A percentile compares a stretch with the other conserved stretches of the same genome.
These are phyloP conservation scores for Oenanthe melanoleuca DNA, from an alignment of 2,113 vertebrate species.

Conservation along the genomic window DNA sequence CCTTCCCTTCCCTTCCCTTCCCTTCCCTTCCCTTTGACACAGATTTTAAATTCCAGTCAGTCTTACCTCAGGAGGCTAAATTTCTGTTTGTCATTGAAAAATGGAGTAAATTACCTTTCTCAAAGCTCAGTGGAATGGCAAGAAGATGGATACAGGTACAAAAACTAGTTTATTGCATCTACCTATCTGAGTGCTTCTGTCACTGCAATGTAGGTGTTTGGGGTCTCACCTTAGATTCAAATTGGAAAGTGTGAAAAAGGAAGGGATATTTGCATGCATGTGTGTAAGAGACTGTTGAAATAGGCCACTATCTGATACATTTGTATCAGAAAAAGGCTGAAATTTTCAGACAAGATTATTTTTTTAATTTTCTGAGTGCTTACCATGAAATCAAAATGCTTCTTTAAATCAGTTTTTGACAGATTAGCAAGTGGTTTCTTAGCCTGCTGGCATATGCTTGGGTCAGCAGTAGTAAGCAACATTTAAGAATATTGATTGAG, in stretches of 20 bases:
- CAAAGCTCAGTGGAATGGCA: neutral
- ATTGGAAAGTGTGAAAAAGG: neutral
- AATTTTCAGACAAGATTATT: neutral
- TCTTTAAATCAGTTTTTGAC: neutral
- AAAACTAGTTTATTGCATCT: neutral
- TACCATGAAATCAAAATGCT: neutral
- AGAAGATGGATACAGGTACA: neutral
- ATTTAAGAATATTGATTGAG: conserved; percentile 20
- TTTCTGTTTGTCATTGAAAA: neutral
- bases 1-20: too few relatives aligned
- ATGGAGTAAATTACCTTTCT: neutral
- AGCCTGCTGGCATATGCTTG: neutral
- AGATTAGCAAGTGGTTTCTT: neutral
- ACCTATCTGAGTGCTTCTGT: neutral
- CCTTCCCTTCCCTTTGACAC: neutral
- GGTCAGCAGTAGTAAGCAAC: neutral
- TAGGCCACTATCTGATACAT: neutral
- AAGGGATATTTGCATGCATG: neutral
- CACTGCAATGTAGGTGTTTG: neutral
- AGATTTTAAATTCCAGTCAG: neutral
- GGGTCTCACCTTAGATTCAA: neutral
- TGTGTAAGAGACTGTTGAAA: neutral
- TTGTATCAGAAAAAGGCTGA: neutral
- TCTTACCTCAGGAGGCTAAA: neutral
- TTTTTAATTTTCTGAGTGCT: neutral